Conservation (phyloP, 2,888 invertebrate species). For the Drosophila neoperkinsi region DNA sequence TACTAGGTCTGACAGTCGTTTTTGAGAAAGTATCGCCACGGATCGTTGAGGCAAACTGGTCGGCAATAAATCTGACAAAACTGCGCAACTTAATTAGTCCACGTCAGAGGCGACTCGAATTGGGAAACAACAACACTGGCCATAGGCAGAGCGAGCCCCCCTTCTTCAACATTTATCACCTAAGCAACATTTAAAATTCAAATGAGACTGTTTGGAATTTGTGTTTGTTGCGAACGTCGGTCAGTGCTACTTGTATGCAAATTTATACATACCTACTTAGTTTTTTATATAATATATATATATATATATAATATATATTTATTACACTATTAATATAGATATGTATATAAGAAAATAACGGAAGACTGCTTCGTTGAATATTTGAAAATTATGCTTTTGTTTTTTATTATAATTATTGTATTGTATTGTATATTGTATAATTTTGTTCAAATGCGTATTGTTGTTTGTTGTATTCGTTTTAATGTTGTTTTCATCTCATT, state of each 20-base stretch:
- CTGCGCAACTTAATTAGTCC: conserved; percentile 75
- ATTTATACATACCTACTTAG: conserved; percentile 30
- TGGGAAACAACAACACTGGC: conserved; percentile 5
- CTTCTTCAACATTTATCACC: conserved; percentile 66
- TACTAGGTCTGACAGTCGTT: conserved; percentile 4
- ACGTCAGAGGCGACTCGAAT: conserved; percentile 51
- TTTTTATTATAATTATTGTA: conserved; percentile 13
- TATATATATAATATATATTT: conserved; percentile 1
- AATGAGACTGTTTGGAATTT: conserved; percentile 37
- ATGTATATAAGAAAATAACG: conserved; percentile 28
- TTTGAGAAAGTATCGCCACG: conserved; percentile 63
- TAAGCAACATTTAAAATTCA: conserved; percentile 50
- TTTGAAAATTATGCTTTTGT: conserved; percentile 28
- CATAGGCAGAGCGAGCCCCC: conserved; percentile 24
- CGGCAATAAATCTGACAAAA: conserved; percentile 60
- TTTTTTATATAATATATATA: conserved; percentile 28
- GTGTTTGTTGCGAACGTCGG: conserved; percentile 2
- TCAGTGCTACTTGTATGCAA: conserved; percentile 50
- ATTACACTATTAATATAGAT: conserved; percentile 50
- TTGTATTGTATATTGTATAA: conserved; percentile 3
- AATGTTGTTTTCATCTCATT: conserved; percentile 14
- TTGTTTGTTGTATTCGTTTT: background rate
- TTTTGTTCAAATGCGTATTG: conserved; percentile 24
- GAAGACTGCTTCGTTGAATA: conserved; percentile 24
- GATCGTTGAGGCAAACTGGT: conserved; percentile 43